Evolutionary conservation across 2,888 invertebrate species (phyloP).

Genomic region (Exocentrus adspersus): DNA sequence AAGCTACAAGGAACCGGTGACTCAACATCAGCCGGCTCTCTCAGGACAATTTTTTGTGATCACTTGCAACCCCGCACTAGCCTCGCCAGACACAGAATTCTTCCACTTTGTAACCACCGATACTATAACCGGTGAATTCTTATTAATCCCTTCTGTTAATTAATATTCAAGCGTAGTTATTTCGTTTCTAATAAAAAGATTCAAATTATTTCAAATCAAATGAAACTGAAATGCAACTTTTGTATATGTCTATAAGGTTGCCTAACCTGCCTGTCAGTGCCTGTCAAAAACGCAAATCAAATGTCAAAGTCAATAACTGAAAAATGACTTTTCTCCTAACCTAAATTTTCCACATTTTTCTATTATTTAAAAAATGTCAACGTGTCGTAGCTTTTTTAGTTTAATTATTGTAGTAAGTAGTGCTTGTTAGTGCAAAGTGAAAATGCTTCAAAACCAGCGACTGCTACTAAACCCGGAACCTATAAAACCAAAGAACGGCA

Average conservation of each 20-base stretch:
- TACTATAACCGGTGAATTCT: too few species aligned
- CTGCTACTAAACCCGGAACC: slow-evolving; percentile 49
- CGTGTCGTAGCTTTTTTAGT: slow-evolving; percentile 36
- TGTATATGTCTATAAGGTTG: neutral
- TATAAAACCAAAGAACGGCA: slow-evolving; percentile 67
- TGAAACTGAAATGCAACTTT: too few species aligned
- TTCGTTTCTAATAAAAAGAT: too few species aligned
- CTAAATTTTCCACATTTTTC: too few species aligned
- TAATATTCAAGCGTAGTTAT: too few species aligned
- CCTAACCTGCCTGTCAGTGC: slow-evolving; percentile 8
- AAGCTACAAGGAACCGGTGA: neutral
- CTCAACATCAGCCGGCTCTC: neutral
- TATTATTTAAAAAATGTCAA: slow-evolving; percentile 38
- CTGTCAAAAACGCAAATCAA: neutral
- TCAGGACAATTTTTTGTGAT: slow-evolving; percentile 1
- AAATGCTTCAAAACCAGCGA: slow-evolving; percentile 26
- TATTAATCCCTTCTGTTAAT: too few species aligned
- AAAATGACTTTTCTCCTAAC: too few species aligned
- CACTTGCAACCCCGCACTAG: too few species aligned
- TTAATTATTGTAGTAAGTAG: slow-evolving; percentile 4
- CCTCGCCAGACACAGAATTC: too few species aligned
- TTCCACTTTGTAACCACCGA: too few species aligned
- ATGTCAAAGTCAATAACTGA: too few species aligned
- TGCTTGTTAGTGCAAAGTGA: neutral
- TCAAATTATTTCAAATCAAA: too few species aligned